These are phyloP conservation scores for Stegastes partitus DNA, from an alignment of 2,113 vertebrate genomes.

Conservation along the genomic window DNA sequence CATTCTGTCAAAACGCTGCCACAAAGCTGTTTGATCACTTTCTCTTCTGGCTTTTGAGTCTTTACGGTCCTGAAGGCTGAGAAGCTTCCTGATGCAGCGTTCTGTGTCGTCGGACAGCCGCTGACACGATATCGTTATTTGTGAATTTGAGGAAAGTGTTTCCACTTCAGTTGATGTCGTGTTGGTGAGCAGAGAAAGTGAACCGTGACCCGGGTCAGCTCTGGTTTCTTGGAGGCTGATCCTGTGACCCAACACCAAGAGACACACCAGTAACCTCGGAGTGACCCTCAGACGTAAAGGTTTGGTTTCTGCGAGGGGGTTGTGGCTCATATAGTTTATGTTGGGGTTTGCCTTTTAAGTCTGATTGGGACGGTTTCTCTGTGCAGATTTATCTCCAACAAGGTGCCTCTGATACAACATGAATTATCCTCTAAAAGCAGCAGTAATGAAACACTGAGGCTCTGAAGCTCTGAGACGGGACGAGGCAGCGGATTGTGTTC, in stretches of 20 bases:
- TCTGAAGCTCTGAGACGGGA: neutral
- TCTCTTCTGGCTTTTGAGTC: neutral
- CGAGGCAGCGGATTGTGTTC: constrained; percentile 11
- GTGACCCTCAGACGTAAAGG: neutral
- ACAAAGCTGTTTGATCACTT: neutral
- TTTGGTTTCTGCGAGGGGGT: neutral
- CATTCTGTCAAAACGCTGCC: neutral
- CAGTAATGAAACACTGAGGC: constrained; percentile 7
- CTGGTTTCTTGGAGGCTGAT: constrained; percentile 69
- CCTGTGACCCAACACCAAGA: constrained; percentile 52
- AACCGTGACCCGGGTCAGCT: constrained; percentile 65
- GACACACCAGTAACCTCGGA: neutral
- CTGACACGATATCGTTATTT: constrained; percentile 37
- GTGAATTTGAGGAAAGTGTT: constrained; percentile 61
- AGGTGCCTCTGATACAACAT: neutral
- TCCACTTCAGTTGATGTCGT: constrained; percentile 45
- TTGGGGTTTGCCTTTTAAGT: neutral
- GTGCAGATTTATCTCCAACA: neutral
- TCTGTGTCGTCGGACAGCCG: constrained; percentile 36
- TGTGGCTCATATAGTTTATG: neutral
- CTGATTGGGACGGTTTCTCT: too few relatives aligned
- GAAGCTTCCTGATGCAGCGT: neutral
- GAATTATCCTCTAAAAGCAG: neutral
- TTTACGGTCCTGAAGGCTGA: neutral
- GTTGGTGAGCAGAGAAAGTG: constrained; percentile 73